Conservation (phyloP, 2,797 vertebrate species). For the Pseudomugil tenellus region DNA sequence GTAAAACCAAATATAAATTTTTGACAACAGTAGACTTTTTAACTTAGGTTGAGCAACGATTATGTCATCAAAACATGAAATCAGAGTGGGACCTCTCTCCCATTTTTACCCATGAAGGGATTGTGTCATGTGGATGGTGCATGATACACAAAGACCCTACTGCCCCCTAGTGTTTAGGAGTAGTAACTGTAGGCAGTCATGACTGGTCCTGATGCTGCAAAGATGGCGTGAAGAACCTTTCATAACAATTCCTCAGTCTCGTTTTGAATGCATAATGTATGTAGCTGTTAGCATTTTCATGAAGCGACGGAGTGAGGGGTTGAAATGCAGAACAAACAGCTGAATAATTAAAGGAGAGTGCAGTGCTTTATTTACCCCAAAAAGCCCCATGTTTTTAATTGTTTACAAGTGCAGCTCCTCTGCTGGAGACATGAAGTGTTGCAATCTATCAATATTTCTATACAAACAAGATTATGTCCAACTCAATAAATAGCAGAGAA, state of each 20-base stretch:
- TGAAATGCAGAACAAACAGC: slow-evolving; percentile 42
- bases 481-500: slow-evolving; percentile 56
- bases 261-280: slow-evolving; percentile 52
- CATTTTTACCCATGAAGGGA: slow-evolving; percentile 17
- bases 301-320: slow-evolving; percentile 7
- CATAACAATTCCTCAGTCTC: slow-evolving; percentile 27
- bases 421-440: slow-evolving; percentile 22
- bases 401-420: slow-evolving; percentile 56
- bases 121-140: background rate
- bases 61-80: accelerated
- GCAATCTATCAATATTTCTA: slow-evolving; percentile 23
- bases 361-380: slow-evolving; percentile 65
- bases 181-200: background rate
- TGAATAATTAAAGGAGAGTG: slow-evolving; percentile 58
- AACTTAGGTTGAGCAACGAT: no score
- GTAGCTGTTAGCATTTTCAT: slow-evolving; percentile 34
- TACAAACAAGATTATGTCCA: slow-evolving; percentile 22
- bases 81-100: slow-evolving; percentile 41
- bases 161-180: slow-evolving; percentile 55
- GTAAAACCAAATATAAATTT: background rate
- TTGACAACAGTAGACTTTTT: background rate
- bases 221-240: slow-evolving; percentile 2
- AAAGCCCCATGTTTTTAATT: slow-evolving; percentile 51
- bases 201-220: slow-evolving; percentile 50
- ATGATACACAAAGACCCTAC: background rate